Conservation (phyloP, 2,113 vertebrate species). For the Piaya cayana region DNA sequence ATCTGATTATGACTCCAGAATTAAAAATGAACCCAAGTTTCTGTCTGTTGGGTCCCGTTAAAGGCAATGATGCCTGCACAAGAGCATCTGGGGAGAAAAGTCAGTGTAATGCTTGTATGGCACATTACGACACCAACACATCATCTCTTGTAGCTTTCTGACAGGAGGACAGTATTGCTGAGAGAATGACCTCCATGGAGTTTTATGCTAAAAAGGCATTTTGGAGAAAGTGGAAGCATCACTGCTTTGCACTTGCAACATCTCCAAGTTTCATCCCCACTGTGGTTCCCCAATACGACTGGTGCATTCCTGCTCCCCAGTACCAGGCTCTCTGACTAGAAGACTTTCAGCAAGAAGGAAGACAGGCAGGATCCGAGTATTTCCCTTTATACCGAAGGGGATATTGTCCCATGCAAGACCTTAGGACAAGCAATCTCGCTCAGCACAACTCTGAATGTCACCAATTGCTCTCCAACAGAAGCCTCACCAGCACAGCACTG, state of each 20-base stretch:
- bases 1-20: neutral
- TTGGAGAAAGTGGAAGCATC: neutral
- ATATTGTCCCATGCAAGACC: neutral
- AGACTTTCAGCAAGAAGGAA: neutral
- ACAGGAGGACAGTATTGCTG: neutral
- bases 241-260: rapidly evolving
- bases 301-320: neutral
- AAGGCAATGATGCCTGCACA: neutral
- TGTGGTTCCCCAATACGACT: neutral
- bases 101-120: rapidly evolving
- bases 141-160: rapidly evolving
- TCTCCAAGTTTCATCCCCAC: neutral
- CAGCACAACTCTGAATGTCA: neutral
- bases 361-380: neutral
- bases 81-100: neutral
- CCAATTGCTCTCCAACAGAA: neutral
- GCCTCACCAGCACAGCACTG: neutral
- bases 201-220: neutral
- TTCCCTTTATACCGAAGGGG: neutral
- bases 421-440: neutral
- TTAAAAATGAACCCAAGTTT: neutral
- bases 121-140: neutral
- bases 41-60: neutral
- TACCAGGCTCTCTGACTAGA: neutral
- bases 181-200: neutral